These are phyloP conservation scores for Microctenopoma steveboyesi DNA, from an alignment of 2,797 vertebrate species.

Conservation along the genomic window DNA sequence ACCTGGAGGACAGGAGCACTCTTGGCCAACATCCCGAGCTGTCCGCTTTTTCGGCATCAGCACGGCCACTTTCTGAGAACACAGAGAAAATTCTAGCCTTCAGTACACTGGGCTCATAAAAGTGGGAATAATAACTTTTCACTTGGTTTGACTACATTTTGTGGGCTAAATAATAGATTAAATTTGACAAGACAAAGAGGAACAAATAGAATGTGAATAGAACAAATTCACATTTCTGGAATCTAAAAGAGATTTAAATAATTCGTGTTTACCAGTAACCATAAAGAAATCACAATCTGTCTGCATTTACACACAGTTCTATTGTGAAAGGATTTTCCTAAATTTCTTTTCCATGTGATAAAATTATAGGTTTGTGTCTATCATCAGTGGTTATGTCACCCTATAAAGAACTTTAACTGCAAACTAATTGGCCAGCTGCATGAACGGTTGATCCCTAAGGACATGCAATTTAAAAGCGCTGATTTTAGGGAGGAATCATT, in stretches of 20 bases:
- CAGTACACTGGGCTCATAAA: background rate
- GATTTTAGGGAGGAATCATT: constrained; percentile 33
- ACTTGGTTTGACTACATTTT: background rate
- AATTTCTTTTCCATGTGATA: constrained; percentile 39
- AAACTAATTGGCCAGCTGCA: constrained; percentile 67
- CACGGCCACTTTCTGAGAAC: constrained; percentile 85
- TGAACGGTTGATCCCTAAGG: constrained; percentile 49
- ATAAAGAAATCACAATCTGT: constrained; percentile 18
- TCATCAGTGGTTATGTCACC: constrained; percentile 57
- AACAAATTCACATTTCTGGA: background rate
- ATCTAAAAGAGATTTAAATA: constrained; percentile 14
- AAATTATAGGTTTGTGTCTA: constrained; percentile 46
- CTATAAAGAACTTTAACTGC: constrained; percentile 53
- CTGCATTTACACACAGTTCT: constrained; percentile 12
- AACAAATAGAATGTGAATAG: background rate
- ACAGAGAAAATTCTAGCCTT: constrained; percentile 24
- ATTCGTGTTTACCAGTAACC: constrained; percentile 16
- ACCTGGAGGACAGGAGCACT: constrained; percentile 95
- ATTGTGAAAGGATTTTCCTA: constrained; percentile 17
- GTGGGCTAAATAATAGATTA: background rate
- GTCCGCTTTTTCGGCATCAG: constrained; percentile 85
- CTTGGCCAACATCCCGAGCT: constrained; percentile 85
- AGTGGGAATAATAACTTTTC: background rate
- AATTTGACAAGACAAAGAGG: background rate
- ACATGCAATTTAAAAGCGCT: constrained; percentile 32